A percentile compares a stretch with the other conserved stretches of the same genome.
Conservation (phyloP, 2,113 vertebrate species). For the Austrofundulus limnaeus region DNA sequence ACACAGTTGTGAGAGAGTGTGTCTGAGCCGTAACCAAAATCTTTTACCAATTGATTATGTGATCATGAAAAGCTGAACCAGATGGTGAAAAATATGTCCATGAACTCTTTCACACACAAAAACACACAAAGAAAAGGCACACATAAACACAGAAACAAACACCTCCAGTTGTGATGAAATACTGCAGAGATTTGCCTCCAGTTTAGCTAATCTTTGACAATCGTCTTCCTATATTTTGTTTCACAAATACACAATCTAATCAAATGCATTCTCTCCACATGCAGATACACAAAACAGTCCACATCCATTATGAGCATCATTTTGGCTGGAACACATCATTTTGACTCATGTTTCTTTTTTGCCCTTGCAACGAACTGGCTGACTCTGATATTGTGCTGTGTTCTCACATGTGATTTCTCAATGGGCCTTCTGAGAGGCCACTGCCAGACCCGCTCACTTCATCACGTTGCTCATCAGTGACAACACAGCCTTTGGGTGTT, state of each 20-base stretch:
- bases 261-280: neutral
- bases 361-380: slow-evolving; percentile 10
- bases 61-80: slow-evolving; percentile 62
- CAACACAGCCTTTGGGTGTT: slow-evolving; percentile 56
- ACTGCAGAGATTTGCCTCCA: slow-evolving; percentile 5
- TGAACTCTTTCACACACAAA: slow-evolving; percentile 8
- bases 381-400: slow-evolving; percentile 22
- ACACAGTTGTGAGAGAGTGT: slow-evolving; percentile 6
- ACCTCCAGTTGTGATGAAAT: neutral
- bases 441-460: slow-evolving; percentile 64
- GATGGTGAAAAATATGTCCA: slow-evolving; percentile 48
- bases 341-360: neutral
- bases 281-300: neutral
- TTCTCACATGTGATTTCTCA: slow-evolving; percentile 56
- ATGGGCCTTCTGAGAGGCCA: slow-evolving; percentile 27
- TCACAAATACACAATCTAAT: slow-evolving; percentile 15
- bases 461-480: slow-evolving; percentile 51
- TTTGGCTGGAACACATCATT: neutral
- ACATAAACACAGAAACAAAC: neutral
- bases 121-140: no score
- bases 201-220: neutral
- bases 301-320: neutral
- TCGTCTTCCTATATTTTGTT: neutral
- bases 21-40: slow-evolving; percentile 23
- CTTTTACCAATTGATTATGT: slow-evolving; percentile 47